phyloP scores from a whole-genome alignment of 2,113 vertebrate species.

The Phasianus colchicus region DNA sequence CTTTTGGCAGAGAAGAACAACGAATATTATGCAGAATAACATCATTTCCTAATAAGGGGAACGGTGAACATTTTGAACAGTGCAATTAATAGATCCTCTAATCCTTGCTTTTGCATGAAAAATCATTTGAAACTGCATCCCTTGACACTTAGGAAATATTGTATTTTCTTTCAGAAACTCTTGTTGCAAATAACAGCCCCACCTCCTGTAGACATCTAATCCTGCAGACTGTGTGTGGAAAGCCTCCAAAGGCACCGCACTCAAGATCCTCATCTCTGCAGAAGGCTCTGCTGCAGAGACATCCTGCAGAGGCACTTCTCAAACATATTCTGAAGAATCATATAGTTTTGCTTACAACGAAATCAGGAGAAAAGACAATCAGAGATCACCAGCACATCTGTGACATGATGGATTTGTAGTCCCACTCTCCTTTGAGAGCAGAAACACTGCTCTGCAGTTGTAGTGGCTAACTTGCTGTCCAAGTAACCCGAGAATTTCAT shows the following conservation, averaged over 20 bases:
- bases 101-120: constrained; percentile 10
- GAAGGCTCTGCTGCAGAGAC: neutral
- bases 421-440: neutral
- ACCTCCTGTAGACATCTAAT: neutral
- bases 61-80: neutral
- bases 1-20: neutral
- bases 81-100: constrained; percentile 12
- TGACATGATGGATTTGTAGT: neutral
- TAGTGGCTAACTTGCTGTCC: neutral
- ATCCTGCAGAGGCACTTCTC: constrained; percentile 30
- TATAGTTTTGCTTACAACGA: neutral
- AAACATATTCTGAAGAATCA: constrained; percentile 19
- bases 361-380: neutral
- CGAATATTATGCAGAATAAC: constrained; percentile 3
- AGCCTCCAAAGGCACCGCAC: neutral
- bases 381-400: neutral
- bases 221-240: neutral
- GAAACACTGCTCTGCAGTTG: neutral
- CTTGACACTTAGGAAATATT: neutral
- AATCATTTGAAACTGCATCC: neutral
- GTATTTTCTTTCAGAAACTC: neutral
- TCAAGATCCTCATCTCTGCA: neutral
- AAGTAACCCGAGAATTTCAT: neutral
- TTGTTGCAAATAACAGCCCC: neutral
- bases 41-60: neutral